phyloP scores from a whole-genome alignment of 2,797 vertebrate genomes.

The Otolemur crassicaudatus region DNA sequence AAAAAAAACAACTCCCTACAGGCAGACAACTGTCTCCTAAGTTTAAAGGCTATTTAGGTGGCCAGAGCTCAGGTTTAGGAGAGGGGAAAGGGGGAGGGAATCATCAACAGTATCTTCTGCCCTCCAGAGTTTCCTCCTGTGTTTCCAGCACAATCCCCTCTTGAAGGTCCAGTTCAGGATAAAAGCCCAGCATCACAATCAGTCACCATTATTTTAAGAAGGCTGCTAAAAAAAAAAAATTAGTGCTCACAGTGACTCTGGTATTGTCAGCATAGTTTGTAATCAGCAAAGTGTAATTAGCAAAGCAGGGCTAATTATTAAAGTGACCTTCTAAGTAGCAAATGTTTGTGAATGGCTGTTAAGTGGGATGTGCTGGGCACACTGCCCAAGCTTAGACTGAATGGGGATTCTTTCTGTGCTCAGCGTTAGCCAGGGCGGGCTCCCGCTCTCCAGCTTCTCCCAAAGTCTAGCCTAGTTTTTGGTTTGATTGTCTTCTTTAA shows the following conservation, averaged over 20 bases:
- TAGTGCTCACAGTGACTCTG: neutral
- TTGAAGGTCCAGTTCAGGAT: neutral
- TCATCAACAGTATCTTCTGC: neutral
- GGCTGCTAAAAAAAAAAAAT: neutral
- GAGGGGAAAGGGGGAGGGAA: neutral
- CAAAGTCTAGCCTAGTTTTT: neutral
- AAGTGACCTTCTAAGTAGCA: slow-evolving; percentile 61
- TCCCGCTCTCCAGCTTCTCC: neutral
- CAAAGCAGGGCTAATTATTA: slow-evolving; percentile 75
- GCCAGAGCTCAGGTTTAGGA: neutral
- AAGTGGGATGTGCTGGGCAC: slow-evolving; percentile 58
- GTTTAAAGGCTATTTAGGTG: neutral
- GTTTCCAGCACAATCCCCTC: neutral
- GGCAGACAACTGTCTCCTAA: neutral
- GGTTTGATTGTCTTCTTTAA: neutral
- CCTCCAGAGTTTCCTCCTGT: neutral
- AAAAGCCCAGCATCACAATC: slow-evolving; percentile 36
- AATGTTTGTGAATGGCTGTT: slow-evolving; percentile 71
- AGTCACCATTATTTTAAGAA: slow-evolving; percentile 30
- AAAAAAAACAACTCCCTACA: neutral
- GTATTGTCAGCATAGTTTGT: slow-evolving; percentile 45
- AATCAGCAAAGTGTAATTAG: slow-evolving; percentile 73
- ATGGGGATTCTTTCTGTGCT: neutral
- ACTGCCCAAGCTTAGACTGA: neutral
- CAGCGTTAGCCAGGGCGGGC: neutral